A percentile compares a stretch with the other conserved stretches of the same genome.
Conservation (phyloP, 1,140 invertebrate genomes). For the Drosophila pandora region DNA sequence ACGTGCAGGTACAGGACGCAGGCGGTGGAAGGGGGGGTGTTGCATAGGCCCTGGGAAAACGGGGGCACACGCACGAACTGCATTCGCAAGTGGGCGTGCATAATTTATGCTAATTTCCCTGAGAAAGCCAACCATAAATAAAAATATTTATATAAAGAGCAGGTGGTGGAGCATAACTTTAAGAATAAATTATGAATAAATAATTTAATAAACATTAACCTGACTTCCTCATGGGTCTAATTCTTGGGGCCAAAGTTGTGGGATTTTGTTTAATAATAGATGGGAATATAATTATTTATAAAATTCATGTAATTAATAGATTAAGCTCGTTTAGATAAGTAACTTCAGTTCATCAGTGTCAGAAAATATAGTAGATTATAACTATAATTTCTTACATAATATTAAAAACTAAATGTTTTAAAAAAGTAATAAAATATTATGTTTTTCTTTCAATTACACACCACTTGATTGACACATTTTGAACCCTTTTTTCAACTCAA, state of each 20-base stretch:
- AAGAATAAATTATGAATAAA: constrained; percentile 26
- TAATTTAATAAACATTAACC: constrained; percentile 15
- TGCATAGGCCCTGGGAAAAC: background rate
- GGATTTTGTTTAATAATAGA: background rate
- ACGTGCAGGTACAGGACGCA: constrained; percentile 46
- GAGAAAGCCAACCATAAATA: constrained; percentile 52
- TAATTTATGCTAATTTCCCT: constrained; percentile 79
- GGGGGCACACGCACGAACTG: constrained; percentile 67
- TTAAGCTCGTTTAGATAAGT: background rate
- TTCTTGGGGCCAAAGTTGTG: background rate
- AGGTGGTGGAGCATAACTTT: constrained; percentile 25
- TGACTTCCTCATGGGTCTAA: too few species aligned
- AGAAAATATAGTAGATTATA: too few species aligned
- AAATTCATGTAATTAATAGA: background rate
- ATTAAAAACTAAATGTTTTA: too few species aligned
- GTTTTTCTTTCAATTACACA: background rate
- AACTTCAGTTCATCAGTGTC: background rate
- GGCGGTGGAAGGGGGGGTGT: background rate
- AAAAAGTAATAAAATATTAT: too few species aligned
- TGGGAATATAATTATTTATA: background rate
- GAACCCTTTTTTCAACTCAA: constrained; percentile 8
- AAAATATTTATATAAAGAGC: constrained; percentile 14
- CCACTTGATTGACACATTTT: background rate
- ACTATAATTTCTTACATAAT: too few species aligned
- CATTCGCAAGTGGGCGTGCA: constrained; percentile 79